These are phyloP conservation scores for Campoplex capitator DNA, from an alignment of 2,888 invertebrate species.

Conservation along the genomic window DNA sequence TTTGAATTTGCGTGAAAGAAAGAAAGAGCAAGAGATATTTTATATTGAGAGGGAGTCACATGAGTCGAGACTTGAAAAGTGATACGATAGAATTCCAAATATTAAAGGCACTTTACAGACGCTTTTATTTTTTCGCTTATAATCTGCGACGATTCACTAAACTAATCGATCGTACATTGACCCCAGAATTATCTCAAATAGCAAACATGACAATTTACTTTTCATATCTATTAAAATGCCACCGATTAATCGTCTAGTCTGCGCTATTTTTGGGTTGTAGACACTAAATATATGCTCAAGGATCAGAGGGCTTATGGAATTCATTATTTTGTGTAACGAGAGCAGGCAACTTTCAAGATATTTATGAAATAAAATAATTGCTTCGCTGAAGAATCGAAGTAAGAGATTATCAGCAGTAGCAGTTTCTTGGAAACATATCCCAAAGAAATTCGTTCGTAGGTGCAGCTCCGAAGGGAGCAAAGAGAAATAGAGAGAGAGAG, in stretches of 20 bases:
- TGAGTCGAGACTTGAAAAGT: slow-evolving; percentile 18
- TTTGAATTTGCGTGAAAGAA: slow-evolving; percentile 7
- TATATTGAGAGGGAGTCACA: slow-evolving; percentile 26
- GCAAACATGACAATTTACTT: slow-evolving; percentile 19
- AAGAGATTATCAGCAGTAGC: background rate
- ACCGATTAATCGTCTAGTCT: slow-evolving; percentile 5
- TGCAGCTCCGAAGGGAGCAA: background rate
- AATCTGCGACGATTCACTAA: slow-evolving; percentile 32
- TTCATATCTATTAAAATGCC: slow-evolving; percentile 10
- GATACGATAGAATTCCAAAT: slow-evolving; percentile 45
- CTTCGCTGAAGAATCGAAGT: background rate
- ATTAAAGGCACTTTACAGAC: slow-evolving; percentile 45
- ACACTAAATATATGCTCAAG: background rate
- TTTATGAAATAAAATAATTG: background rate
- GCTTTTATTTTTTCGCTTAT: slow-evolving; percentile 4
- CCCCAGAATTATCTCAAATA: slow-evolving; percentile 32
- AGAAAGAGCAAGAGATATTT: background rate
- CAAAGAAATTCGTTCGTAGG: slow-evolving; percentile 3
- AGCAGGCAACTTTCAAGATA: background rate
- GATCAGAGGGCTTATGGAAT: background rate
- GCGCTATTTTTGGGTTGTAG: background rate
- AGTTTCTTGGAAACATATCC: background rate
- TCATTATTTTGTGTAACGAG: background rate
- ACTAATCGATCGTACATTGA: slow-evolving; percentile 48
- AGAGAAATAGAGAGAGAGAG: background rate